These are phyloP conservation scores for Blastobasis lacticolella DNA, from an alignment of 2,888 invertebrate genomes.

Conservation along the genomic window DNA sequence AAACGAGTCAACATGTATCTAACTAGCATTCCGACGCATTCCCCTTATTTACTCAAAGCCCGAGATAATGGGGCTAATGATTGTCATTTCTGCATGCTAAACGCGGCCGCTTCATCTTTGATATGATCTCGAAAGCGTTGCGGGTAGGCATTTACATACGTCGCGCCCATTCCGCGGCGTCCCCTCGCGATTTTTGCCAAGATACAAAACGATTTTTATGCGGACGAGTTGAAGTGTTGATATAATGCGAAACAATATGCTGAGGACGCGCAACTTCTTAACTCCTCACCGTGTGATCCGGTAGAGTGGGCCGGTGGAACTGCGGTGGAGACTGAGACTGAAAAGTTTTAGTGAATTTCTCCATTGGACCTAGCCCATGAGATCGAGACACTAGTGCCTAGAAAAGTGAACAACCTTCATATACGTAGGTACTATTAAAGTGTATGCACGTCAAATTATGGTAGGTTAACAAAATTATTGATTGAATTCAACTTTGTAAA, in stretches of 20 bases:
- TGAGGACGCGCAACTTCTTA: constrained; percentile 31
- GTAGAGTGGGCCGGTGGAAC: too few relatives aligned
- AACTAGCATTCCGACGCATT: too few relatives aligned
- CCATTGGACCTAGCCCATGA: too few relatives aligned
- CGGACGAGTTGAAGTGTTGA: constrained; percentile 50
- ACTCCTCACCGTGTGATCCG: constrained; percentile 35
- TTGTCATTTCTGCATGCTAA: constrained; percentile 38
- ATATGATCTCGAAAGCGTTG: constrained; percentile 59
- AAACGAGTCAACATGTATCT: too few relatives aligned
- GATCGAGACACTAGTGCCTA: too few relatives aligned
- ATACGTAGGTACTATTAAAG: too few relatives aligned
- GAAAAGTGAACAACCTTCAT: too few relatives aligned
- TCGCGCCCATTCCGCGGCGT: constrained; percentile 47
- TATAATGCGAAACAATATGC: constrained; percentile 38
- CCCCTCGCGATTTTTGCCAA: constrained; percentile 50
- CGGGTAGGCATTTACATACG: constrained; percentile 59
- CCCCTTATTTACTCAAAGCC: not conserved
- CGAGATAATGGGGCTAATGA: constrained; percentile 11
- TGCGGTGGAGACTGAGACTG: too few relatives aligned
- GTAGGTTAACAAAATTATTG: too few relatives aligned
- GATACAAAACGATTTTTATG: constrained; percentile 52
- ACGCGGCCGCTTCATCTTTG: constrained; percentile 36
- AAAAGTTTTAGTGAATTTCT: too few relatives aligned
- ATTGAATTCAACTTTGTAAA: too few relatives aligned
- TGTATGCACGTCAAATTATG: too few relatives aligned